Conservation (phyloP, 2,888 invertebrate genomes). For the Prenolepis imparis region DNA sequence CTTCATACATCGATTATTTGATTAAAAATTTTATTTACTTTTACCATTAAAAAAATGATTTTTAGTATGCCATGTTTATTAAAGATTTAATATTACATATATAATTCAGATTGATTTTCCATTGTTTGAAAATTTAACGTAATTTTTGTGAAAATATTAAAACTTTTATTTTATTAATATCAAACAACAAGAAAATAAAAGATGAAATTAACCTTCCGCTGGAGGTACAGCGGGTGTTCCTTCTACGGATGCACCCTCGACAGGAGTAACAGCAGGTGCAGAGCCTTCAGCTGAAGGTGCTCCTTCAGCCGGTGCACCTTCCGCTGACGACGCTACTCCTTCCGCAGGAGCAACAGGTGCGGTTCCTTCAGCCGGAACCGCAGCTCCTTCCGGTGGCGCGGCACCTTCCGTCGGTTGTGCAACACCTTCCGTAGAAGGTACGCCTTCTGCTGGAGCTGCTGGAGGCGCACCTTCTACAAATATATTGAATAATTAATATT, state of each 20-base stretch:
- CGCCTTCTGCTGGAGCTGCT: constrained; percentile 78
- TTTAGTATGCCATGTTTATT: not conserved
- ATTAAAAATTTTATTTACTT: not conserved
- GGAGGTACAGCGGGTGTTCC: constrained; percentile 79
- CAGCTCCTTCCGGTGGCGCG: constrained; percentile 74
- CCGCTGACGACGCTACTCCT: constrained; percentile 79
- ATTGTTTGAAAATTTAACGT: not conserved
- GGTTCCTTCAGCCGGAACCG: constrained; percentile 78
- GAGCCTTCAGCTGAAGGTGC: constrained; percentile 83
- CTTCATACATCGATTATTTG: not conserved
- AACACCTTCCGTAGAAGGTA: constrained; percentile 72
- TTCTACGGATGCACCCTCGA: constrained; percentile 75
- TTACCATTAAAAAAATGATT: not conserved
- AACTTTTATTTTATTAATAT: not conserved
- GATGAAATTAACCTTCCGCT: constrained; percentile 78
- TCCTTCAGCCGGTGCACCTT: constrained; percentile 74
- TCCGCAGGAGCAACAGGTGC: constrained; percentile 80
- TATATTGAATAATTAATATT: not conserved
- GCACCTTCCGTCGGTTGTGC: constrained; percentile 83
- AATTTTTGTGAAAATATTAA: not conserved
- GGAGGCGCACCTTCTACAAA: constrained; percentile 69
- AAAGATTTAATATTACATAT: not conserved
- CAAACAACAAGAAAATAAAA: not conserved
- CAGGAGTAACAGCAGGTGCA: constrained; percentile 79
- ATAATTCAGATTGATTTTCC: not conserved